Conservation (phyloP, 2,797 vertebrate genomes). For the Lithobates pipiens region DNA sequence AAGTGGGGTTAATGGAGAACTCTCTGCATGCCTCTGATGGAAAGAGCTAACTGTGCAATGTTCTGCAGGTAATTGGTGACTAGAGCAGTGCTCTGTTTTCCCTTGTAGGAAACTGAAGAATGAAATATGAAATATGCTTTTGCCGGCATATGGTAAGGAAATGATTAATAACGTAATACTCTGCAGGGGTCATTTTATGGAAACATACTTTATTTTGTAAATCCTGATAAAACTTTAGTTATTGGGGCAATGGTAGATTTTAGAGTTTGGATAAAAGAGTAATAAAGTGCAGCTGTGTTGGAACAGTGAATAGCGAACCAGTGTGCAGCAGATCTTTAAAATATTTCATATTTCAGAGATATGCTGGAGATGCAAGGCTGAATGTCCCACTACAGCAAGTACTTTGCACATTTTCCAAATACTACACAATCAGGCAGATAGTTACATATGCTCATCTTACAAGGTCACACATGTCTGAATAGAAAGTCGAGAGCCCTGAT, state of each 20-base stretch:
- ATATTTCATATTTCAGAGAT: slow-evolving; percentile 23
- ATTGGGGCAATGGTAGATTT: slow-evolving; percentile 17
- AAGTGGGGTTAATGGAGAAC: slow-evolving; percentile 35
- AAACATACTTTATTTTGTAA: slow-evolving; percentile 23
- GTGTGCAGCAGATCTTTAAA: slow-evolving; percentile 11
- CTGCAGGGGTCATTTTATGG: background rate
- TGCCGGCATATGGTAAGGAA: background rate
- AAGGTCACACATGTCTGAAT: background rate
- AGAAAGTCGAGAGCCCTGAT: background rate
- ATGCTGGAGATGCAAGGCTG: slow-evolving; percentile 4
- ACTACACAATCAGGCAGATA: background rate
- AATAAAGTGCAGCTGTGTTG: slow-evolving; percentile 18
- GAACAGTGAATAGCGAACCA: background rate
- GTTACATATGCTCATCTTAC: background rate
- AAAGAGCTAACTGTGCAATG: background rate
- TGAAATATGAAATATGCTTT: background rate
- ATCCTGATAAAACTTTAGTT: background rate
- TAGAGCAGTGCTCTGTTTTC: too few relatives aligned
- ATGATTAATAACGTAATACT: slow-evolving; percentile 12
- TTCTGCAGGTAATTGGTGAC: slow-evolving; percentile 19
- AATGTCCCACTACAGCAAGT: background rate
- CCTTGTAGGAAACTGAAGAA: background rate
- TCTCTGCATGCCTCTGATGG: slow-evolving; percentile 33
- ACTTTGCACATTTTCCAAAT: background rate
- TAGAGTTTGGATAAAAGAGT: background rate